A percentile compares a stretch with the other conserved stretches of the same genome.
Evolutionary conservation across 2,888 invertebrate species (phyloP).

Genomic region (Cephus nigrinus): DNA sequence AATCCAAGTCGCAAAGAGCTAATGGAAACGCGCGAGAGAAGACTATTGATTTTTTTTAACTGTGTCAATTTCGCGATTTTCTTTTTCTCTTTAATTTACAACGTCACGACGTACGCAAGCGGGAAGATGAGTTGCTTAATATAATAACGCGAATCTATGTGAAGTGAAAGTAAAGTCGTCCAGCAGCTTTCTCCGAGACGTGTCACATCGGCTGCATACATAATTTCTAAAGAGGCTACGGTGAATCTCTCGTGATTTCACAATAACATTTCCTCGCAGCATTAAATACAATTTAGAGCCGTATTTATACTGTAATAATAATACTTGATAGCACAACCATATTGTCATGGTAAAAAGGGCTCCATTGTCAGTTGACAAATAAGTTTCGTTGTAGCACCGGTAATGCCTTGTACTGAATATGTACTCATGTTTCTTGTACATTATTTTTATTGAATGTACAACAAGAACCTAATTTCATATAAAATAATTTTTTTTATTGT

Average conservation of each 20-base stretch:
- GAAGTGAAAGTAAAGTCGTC: slow-evolving; percentile 57
- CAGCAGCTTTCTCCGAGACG: slow-evolving; percentile 57
- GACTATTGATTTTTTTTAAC: not conserved
- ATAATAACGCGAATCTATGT: slow-evolving; percentile 40
- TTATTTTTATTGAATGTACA: not conserved
- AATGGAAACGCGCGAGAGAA: not conserved
- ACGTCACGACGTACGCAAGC: slow-evolving; percentile 8
- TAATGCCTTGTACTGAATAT: not conserved
- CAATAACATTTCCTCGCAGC: not conserved
- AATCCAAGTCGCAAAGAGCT: not conserved
- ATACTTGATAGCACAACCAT: not conserved
- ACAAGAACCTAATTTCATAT: not conserved
- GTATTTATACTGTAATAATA: not conserved
- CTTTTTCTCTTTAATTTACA: not conserved
- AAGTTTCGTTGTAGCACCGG: not conserved
- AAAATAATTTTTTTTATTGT: not conserved
- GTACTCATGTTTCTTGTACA: not conserved
- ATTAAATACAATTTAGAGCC: not conserved
- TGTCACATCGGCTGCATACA: slow-evolving; percentile 45
- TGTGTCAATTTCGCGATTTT: not conserved
- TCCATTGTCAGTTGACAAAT: not conserved
- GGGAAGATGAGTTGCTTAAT: slow-evolving; percentile 43
- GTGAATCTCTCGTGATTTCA: not conserved
- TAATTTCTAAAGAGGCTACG: slow-evolving; percentile 35
- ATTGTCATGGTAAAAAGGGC: not conserved